Evolutionary conservation across 2,888 invertebrate genomes (phyloP), one percentile per base, ranked within the genome.

Genomic region (Altica lythri): DNA sequence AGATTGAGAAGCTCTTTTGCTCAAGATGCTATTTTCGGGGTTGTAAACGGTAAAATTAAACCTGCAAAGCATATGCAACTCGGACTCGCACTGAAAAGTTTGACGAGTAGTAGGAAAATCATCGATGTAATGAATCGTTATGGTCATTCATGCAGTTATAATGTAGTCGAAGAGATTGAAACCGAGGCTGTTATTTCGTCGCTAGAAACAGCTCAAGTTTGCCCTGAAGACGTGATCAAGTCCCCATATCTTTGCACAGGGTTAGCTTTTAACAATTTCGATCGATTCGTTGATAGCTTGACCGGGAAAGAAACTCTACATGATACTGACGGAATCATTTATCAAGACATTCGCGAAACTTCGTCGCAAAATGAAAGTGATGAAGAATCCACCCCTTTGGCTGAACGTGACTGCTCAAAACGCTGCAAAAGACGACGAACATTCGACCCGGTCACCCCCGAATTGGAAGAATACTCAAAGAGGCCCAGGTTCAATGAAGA

Each of bases 191-290:
- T 53, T 3, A 30, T 37, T 30, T 16, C 60, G 6, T 48, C 56
- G 1, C 10, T 40, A 17, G 12, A 52, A 10, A 19, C 22, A 9
- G 19, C 51, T 9, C 37, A 40, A 17, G 13, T 56, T 34, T 62
- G 57, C 53, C 61, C 61, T 35, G 43, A 43, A 37, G 62, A 29
- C 14, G 59, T 59, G 10, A 58, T 50, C 66, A 32, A 61, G 65
- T 10, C 67, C 64, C 40, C 65, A 32, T 50, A 25, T 18, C 32
- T 27, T 19, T 50, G 50, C 30, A 60, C 57, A 22, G 62, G 57
- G 27, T 34, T 62, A 27, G 60, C 62, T n/a, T 64, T 59, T 42
- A 59, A 64, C 51, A 63, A 65, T 49, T 64, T 60, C 16, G 63
- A 66, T 52, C 22, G 64, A 44, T 65, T 30, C 29, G 60, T 65